These are phyloP conservation scores for Sweltsa coloradensis DNA, from an alignment of 1,140 invertebrate genomes.

Conservation along the genomic window DNA sequence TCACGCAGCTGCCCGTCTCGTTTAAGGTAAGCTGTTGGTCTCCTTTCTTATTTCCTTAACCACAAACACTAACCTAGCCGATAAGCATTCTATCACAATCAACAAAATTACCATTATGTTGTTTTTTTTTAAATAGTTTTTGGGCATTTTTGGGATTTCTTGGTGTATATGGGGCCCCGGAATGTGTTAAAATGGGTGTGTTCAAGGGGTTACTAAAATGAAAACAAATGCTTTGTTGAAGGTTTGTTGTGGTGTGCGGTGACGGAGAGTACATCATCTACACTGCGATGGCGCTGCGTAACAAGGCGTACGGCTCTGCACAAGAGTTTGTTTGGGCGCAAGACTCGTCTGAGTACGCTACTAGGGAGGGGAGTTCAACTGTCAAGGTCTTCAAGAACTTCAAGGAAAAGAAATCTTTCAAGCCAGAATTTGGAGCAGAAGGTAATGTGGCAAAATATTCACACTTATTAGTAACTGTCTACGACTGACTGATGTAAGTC, in stretches of 20 bases:
- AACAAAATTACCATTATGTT: slow-evolving; percentile 6
- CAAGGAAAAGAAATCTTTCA: slow-evolving; percentile 91
- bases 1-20: no score
- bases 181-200: no score
- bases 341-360: slow-evolving; percentile 91
- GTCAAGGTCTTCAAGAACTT: slow-evolving; percentile 98
- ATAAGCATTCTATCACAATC: no score
- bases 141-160: no score
- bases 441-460: slow-evolving; percentile 33
- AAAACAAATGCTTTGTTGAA: no score
- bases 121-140: no score
- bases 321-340: slow-evolving; percentile 99
- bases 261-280: slow-evolving; percentile 99
- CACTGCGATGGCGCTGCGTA: slow-evolving; percentile 95
- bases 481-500: no score
- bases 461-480: not conserved
- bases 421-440: slow-evolving; percentile 92
- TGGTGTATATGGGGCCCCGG: no score
- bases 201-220: no score
- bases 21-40: no score
- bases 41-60: no score
- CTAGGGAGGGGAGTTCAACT: slow-evolving; percentile 78
- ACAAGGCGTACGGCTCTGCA: slow-evolving; percentile 96
- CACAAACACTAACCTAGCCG: no score
- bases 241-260: slow-evolving; percentile 96